Evolutionary conservation across 2,888 invertebrate species (phyloP).

Genomic region (Synergus gifuensis): DNA sequence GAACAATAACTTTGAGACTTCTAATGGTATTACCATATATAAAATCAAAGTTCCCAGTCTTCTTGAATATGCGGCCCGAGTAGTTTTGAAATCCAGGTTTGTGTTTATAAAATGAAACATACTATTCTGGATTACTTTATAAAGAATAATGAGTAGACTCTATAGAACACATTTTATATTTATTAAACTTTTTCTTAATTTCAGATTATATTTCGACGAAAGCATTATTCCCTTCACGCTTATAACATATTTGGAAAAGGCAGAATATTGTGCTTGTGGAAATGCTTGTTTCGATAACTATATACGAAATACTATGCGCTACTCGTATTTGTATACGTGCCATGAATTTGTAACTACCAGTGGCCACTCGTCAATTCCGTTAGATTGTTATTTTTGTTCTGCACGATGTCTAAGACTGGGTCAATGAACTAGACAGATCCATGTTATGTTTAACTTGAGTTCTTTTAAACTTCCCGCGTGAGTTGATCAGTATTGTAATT

Average conservation of each 20-base stretch:
- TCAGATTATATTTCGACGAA: conserved; percentile 80
- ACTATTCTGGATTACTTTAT: neutral
- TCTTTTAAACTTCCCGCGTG: neutral
- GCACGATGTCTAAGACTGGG: conserved; percentile 75
- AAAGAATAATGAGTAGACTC: neutral
- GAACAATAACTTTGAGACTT: conserved; percentile 75
- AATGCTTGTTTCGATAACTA: conserved; percentile 74
- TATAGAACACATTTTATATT: conserved; percentile 26
- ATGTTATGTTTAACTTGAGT: neutral
- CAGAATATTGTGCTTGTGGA: conserved; percentile 83
- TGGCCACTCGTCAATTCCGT: conserved; percentile 76
- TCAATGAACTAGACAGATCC: neutral
- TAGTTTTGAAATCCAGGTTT: conserved; percentile 78
- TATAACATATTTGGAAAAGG: conserved; percentile 81
- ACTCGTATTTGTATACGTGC: conserved; percentile 59
- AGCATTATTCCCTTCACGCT: conserved; percentile 81
- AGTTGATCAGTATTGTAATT: neutral
- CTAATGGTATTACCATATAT: conserved; percentile 51
- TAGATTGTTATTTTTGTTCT: conserved; percentile 83
- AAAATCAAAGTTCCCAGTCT: conserved; percentile 79
- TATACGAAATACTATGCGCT: conserved; percentile 55
- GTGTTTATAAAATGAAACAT: conserved; percentile 23
- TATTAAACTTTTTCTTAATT: conserved; percentile 44
- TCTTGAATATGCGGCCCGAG: conserved; percentile 80
- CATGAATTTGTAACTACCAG: conserved; percentile 61